Percentiles rank a stretch among this genome's conserved stretches.
Conservation (phyloP, 1,140 invertebrate genomes). For the Nebria ingens region DNA sequence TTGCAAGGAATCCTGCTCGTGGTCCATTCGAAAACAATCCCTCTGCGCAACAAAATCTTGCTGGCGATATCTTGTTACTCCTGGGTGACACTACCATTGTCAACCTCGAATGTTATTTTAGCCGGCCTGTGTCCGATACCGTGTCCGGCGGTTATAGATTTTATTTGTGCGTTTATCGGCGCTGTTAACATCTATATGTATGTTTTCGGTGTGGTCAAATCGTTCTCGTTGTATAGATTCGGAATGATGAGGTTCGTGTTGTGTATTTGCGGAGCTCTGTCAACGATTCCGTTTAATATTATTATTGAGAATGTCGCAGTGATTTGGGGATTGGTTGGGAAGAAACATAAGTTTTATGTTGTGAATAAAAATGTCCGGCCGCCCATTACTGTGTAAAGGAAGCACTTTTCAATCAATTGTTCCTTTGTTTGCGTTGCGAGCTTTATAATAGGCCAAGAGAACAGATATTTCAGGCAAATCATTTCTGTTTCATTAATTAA, state of each 20-base stretch:
- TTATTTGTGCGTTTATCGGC: conserved; percentile 79
- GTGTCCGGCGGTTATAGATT: conserved; percentile 70
- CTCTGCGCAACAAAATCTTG: conserved; percentile 70
- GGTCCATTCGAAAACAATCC: conserved; percentile 81
- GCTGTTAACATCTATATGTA: conserved; percentile 94
- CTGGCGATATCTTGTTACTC: conserved; percentile 86
- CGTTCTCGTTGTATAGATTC: conserved; percentile 80
- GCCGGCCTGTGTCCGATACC: conserved; percentile 78
- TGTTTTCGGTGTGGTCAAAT: conserved; percentile 90
- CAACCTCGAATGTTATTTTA: conserved; percentile 78
- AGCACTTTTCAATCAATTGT: no score
- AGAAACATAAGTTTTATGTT: conserved; percentile 92
- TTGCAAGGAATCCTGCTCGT: conserved; percentile 92
- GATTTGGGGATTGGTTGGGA: conserved; percentile 82
- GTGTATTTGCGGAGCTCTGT: conserved; percentile 73
- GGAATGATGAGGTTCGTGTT: conserved; percentile 68
- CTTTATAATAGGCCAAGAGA: no score
- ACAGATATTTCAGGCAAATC: no score
- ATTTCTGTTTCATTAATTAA: no score
- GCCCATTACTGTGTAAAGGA: conserved; percentile 42
- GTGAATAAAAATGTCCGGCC: conserved; percentile 79
- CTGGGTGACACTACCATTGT: conserved; percentile 87
- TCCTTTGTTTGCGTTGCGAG: no score
- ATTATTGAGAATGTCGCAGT: conserved; percentile 90
- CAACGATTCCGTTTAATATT: conserved; percentile 83